Evolutionary conservation across 2,888 invertebrate genomes (phyloP), one percentile per base, ranked within the genome.

Genomic region (Lomographa bimaculata): DNA sequence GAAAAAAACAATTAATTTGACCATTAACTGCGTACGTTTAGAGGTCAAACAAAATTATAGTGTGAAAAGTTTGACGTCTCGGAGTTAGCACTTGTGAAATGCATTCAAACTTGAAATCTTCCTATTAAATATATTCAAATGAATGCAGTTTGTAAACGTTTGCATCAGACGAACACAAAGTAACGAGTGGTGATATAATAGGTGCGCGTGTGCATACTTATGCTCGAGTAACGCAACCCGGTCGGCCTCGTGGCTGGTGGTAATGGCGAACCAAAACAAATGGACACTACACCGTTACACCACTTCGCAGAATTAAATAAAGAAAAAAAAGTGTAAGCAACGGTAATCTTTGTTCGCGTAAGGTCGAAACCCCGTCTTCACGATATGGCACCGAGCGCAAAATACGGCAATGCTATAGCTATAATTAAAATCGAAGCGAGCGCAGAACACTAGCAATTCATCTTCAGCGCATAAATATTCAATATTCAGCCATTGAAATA

Each of bases 251-350:
- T 35, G 41, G 54, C 42, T 46, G 51, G 53, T 45, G 50, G 57
- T 66, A 58, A 61, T 58, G 64, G 59, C 71, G 71, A 75, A 81
- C 78, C 81, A 83, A 83, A 85, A 85, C 85, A 86, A 85, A 83
- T 79, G 81, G 67, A 74, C 71, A 67, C 73, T 71, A 76, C 76
- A 86, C 87, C 87, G 87, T 87, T 87, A 87, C 73, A 71, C 54
- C 70, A 77, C 73, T 87, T 85, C 85, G 84, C 76, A 63, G 87
- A 87, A 86, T 79, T 72, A 79, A 83, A 79, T 70, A 73, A 76
- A 78, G 70, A 70, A 75, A 82, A 78, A 79, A 74, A 71, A 68
- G 72, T 71, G 71, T 56, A 69, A 62, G 61, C 77, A 89, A 85
- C 87, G 83, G 86, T 85, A 83, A 79, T 81, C 77, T 79, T 73